Evolutionary conservation across 2,113 vertebrate species (phyloP).

Genomic region (Petrocephalus zakoni): DNA sequence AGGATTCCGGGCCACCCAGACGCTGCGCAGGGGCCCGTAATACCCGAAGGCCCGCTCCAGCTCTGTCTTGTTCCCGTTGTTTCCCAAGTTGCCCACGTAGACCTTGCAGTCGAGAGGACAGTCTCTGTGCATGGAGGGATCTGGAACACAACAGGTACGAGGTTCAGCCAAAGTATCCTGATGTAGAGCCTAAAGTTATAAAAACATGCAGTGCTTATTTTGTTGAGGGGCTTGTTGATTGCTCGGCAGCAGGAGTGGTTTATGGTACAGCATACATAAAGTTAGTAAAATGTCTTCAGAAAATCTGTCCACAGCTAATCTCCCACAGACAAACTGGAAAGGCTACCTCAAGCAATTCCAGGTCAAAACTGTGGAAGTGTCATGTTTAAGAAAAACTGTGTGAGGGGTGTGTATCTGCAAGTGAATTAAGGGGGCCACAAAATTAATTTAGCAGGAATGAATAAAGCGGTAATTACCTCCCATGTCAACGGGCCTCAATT

Average conservation of each 20-base stretch:
- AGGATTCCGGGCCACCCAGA: slow-evolving; percentile 96
- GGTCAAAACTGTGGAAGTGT: slow-evolving; percentile 22
- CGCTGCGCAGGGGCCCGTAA: slow-evolving; percentile 91
- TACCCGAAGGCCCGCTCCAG: slow-evolving; percentile 91
- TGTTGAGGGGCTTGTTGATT: not conserved
- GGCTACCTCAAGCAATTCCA: slow-evolving; percentile 29
- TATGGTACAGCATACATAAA: not conserved
- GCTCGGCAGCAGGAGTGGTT: not conserved
- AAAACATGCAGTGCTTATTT: not conserved
- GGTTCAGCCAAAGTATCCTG: not conserved
- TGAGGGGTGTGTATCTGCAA: not conserved
- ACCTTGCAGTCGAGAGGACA: slow-evolving; percentile 98
- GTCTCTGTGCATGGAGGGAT: slow-evolving; percentile 87
- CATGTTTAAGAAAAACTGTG: not conserved
- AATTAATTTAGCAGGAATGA: slow-evolving; percentile 14
- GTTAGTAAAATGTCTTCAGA: not conserved
- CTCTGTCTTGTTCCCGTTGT: slow-evolving; percentile 98
- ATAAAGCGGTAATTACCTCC: slow-evolving; percentile 36
- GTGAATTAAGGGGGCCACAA: not conserved
- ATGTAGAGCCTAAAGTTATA: not conserved
- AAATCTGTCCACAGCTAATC: not conserved
- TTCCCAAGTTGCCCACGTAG: slow-evolving; percentile 96
- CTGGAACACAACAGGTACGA: slow-evolving; percentile 27
- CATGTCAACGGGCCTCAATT: slow-evolving; percentile 34
- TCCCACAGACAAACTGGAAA: slow-evolving; percentile 26